Conservation (phyloP, 2,113 vertebrate genomes). For the Gymnobelideus leadbeateri region DNA sequence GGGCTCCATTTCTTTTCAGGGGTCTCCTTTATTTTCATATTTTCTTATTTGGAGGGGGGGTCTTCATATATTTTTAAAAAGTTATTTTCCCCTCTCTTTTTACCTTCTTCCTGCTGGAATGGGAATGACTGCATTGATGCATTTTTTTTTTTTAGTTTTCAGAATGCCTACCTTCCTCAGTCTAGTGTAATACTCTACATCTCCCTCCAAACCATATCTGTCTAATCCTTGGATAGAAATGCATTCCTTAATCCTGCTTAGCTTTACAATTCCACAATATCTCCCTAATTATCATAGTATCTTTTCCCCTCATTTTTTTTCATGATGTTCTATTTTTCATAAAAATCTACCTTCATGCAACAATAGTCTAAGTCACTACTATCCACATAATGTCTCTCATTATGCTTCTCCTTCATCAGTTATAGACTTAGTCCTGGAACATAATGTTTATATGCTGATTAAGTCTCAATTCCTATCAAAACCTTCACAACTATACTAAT, state of each 20-base stretch:
- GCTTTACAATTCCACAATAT: conserved; percentile 20
- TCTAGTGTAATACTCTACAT: neutral
- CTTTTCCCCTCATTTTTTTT: conserved; percentile 15
- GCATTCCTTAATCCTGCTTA: conserved; percentile 13
- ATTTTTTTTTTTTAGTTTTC: neutral
- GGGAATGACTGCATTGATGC: neutral
- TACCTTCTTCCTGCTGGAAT: neutral
- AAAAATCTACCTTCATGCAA: neutral
- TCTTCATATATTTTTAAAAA: neutral
- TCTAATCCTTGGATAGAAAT: conserved; percentile 50
- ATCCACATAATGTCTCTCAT: neutral
- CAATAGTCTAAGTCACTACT: conserved; percentile 19
- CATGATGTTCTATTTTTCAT: conserved; percentile 18
- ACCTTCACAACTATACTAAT: neutral
- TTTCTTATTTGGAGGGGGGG: neutral
- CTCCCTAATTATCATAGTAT: conserved; percentile 12
- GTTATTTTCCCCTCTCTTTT: conserved; percentile 35
- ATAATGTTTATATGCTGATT: neutral
- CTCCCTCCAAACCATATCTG: conserved; percentile 4
- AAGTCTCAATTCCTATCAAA: neutral
- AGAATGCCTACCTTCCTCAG: neutral
- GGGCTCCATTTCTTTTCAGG: neutral
- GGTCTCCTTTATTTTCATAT: conserved; percentile 13
- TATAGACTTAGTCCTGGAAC: neutral
- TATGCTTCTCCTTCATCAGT: neutral